Evolutionary conservation across 1,140 invertebrate species (phyloP), one percentile per base, ranked within the genome.

Genomic region (Aleiodes sp.): DNA sequence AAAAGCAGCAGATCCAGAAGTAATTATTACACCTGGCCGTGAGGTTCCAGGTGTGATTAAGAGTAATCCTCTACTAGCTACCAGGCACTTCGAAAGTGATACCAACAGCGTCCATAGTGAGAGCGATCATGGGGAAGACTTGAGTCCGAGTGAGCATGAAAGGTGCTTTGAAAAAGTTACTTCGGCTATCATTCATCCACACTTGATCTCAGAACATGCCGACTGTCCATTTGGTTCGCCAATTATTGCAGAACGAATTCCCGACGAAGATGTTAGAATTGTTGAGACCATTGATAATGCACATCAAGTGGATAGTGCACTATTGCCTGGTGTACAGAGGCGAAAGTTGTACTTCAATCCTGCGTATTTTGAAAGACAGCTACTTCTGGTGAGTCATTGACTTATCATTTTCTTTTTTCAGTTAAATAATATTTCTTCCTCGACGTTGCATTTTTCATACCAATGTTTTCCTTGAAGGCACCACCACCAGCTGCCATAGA

Each of bases 311-410:
- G 80, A 83, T 33, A 72, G 75, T 10, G 75, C 84, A 12, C 72
- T 84, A 31, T 72, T 86, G 63, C 84, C 83, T 0, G 84, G 91
- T 7, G 90, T 87, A 65, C 90, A 91, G 7, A 86, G 93, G 63
- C 89, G 92, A 68, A 95, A 95, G 76, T 86, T 95, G 0, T 95
- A 95, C 77, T 95, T 96, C 74, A 95, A 95, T 82, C 94, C 94
- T 1, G 93, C 94, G 2, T 95, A 94, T 78, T 95, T 96, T 77
- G 94, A 96, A 78, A 92, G 92, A 39, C 93, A 96, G 77, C 78
- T 95, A 24, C 85, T 96, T 75, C 82, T 92, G 84, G 94, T 95
- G 87, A 89, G 88, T 86, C 16, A 35, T 21, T 62, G 10, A 29
- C n/a, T 41, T 33, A 26, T 61, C n/a, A 24, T 6, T 35, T 43